Conservation (phyloP, 2,113 vertebrate genomes). For the Aix galericulata region DNA sequence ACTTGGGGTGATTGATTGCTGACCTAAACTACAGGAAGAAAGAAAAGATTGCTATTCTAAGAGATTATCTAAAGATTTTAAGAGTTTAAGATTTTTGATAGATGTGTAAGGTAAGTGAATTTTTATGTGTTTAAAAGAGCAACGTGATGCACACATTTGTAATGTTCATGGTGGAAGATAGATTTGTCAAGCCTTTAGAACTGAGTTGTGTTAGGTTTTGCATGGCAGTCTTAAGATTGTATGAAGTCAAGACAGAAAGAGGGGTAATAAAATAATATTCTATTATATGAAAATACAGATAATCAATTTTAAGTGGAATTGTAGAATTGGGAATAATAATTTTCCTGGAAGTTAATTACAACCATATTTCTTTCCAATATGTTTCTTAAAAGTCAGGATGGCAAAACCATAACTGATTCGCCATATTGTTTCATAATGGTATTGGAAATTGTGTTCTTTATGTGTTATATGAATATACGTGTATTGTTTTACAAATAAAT, state of each 20-base stretch:
- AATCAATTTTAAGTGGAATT: neutral
- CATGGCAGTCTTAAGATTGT: neutral
- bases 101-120: neutral
- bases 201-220: neutral
- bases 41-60: neutral
- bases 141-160: neutral
- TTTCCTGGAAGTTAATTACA: neutral
- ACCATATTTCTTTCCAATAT: neutral
- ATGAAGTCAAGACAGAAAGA: neutral
- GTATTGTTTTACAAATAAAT: neutral
- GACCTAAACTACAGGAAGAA: neutral
- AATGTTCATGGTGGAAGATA: neutral
- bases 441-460: accelerated
- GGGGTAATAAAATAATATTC: neutral
- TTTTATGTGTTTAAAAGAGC: neutral
- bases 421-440: neutral
- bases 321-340: neutral
- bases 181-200: neutral
- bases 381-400: neutral
- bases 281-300: neutral
- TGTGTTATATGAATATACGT: neutral
- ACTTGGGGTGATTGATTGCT: neutral
- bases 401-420: neutral
- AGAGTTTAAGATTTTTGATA: neutral
- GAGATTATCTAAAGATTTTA: neutral